Percentiles rank a stretch among this genome's conserved stretches.
phyloP scores from a whole-genome alignment of 2,888 invertebrate genomes.

The Orthosia cruda region DNA sequence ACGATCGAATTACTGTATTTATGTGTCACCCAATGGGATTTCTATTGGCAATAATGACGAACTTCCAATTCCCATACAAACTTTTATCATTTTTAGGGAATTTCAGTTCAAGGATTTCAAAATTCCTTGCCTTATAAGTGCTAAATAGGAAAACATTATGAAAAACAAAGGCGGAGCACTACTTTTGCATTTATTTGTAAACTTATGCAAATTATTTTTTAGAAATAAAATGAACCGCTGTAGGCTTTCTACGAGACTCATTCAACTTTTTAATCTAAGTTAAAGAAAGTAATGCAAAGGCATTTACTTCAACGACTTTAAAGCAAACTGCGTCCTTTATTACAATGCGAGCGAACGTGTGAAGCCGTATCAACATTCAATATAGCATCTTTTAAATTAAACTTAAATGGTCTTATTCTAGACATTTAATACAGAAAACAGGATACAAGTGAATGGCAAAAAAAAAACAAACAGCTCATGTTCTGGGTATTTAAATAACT shows the following conservation, averaged over 20 bases:
- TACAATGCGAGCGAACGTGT: background rate
- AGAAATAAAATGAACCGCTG: background rate
- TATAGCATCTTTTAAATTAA: slow-evolving; percentile 29
- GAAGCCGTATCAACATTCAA: background rate
- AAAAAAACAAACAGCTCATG: slow-evolving; percentile 2
- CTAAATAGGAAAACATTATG: background rate
- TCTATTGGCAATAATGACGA: too few relatives aligned
- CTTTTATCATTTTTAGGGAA: too few relatives aligned
- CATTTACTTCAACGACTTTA: slow-evolving; percentile 10
- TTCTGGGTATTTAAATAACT: slow-evolving; percentile 21
- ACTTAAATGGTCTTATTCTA: background rate
- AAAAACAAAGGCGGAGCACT: background rate
- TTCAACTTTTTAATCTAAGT: slow-evolving; percentile 7
- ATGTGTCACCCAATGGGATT: too few relatives aligned
- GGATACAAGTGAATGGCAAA: slow-evolving; percentile 14
- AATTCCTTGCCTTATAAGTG: too few relatives aligned
- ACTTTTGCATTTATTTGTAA: background rate
- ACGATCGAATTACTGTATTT: too few relatives aligned
- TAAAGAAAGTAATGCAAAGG: background rate
- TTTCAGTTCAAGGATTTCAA: too few relatives aligned
- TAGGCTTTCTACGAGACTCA: background rate
- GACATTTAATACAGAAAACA: slow-evolving; percentile 1
- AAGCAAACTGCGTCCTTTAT: slow-evolving; percentile 5
- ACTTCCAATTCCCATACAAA: too few relatives aligned
- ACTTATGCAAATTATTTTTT: background rate